Conservation (phyloP, 2,797 vertebrate genomes). For the Danio choprae region DNA sequence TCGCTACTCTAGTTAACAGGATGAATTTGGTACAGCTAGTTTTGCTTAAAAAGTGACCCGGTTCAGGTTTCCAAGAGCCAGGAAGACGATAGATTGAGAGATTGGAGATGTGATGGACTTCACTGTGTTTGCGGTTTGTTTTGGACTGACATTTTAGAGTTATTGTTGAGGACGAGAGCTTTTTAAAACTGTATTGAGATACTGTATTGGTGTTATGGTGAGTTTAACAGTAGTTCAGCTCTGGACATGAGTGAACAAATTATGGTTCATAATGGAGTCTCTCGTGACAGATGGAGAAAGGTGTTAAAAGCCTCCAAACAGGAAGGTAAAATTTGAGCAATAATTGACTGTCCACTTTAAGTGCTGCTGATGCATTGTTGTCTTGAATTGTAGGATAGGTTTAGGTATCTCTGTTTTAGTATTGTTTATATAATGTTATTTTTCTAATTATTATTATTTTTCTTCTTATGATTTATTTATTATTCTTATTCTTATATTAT, state of each 20-base stretch:
- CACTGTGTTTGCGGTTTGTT: neutral
- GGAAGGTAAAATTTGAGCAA: constrained; percentile 29
- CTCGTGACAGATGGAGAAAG: constrained; percentile 53
- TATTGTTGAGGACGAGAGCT: too few species aligned
- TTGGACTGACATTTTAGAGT: neutral
- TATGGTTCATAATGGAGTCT: constrained; percentile 16
- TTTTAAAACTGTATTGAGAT: neutral
- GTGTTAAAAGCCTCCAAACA: constrained; percentile 48
- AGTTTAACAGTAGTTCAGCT: neutral
- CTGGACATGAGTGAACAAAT: constrained; percentile 20
- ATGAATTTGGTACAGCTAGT: neutral
- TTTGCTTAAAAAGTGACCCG: neutral
- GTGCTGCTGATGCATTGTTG: neutral
- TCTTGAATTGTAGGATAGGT: neutral
- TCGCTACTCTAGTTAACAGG: neutral
- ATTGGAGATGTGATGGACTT: neutral
- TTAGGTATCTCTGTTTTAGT: neutral
- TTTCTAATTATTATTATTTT: too few species aligned
- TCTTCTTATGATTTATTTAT: neutral
- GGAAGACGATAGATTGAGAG: constrained; percentile 8
- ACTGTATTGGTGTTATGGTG: neutral
- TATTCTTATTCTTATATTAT: too few species aligned
- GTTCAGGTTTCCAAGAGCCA: constrained; percentile 4
- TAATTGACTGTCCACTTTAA: neutral
- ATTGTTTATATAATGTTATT: neutral